These are phyloP conservation scores for Scelioninae gen. 2 DNA, from an alignment of 2,888 invertebrate species.

Conservation along the genomic window DNA sequence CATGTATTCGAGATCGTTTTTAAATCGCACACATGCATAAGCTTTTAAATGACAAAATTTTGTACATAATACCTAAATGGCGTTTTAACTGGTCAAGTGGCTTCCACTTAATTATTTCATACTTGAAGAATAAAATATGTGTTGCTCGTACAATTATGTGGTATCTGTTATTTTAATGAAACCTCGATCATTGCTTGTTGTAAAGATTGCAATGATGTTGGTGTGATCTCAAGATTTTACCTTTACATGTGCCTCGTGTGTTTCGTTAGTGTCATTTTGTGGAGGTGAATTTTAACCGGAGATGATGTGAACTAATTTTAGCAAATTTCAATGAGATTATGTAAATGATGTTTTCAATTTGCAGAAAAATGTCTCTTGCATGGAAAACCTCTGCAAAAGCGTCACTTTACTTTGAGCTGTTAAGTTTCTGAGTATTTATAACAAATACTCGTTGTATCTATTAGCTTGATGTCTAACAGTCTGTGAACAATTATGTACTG, in stretches of 20 bases:
- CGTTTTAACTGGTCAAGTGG: conserved; percentile 48
- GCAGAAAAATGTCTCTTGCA: too few species aligned
- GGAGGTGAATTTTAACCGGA: background rate
- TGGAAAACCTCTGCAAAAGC: conserved; percentile 14
- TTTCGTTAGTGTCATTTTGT: conserved; percentile 12
- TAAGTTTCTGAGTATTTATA: conserved; percentile 20
- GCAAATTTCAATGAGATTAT: too few species aligned
- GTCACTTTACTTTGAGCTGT: conserved; percentile 18
- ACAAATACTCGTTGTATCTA: conserved; percentile 11
- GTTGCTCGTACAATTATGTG: conserved; percentile 48
- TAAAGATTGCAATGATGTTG: background rate
- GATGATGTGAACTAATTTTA: too few species aligned
- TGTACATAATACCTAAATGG: conserved; percentile 54
- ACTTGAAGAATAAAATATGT: conserved; percentile 31
- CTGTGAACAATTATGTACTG: conserved; percentile 2
- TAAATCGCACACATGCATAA: too few species aligned
- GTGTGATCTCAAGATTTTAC: background rate
- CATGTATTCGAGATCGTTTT: too few species aligned
- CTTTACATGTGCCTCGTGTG: conserved; percentile 15
- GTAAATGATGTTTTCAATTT: too few species aligned
- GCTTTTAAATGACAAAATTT: conserved; percentile 37
- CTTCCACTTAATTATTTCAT: conserved; percentile 51
- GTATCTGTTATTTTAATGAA: conserved; percentile 28
- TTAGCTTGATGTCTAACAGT: conserved; percentile 16
- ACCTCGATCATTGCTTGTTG: conserved; percentile 10